Evolutionary conservation across 1,140 invertebrate genomes (phyloP).

Genomic region (Nixonia krombeini): DNA sequence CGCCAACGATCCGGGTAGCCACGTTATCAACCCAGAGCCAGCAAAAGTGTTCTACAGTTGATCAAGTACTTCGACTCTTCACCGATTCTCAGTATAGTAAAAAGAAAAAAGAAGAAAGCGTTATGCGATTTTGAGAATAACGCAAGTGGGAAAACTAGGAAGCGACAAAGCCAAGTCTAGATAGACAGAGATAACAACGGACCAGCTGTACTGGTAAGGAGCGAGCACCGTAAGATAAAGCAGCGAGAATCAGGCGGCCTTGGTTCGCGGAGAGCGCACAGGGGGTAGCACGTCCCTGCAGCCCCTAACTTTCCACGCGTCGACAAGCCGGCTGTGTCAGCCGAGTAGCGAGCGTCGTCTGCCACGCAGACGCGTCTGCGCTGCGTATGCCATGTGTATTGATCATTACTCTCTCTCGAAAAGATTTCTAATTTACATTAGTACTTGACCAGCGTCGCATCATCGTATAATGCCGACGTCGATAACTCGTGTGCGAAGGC

Average conservation of each 20-base stretch:
- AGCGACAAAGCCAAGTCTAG: too few species aligned
- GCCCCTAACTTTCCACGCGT: conserved; percentile 22
- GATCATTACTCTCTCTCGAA: conserved; percentile 72
- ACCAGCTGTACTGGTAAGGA: conserved; percentile 37
- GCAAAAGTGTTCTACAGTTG: not conserved
- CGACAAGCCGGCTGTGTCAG: conserved; percentile 57
- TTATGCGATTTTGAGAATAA: too few species aligned
- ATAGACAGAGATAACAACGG: not conserved
- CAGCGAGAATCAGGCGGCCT: conserved; percentile 38
- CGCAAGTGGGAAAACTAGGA: too few species aligned
- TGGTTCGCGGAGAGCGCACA: conserved; percentile 57
- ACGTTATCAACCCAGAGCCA: too few species aligned
- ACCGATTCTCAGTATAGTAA: too few species aligned
- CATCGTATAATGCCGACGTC: not conserved
- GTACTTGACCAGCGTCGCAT: conserved; percentile 34
- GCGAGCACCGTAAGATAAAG: conserved; percentile 49
- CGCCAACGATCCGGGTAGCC: too few species aligned
- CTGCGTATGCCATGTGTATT: conserved; percentile 59
- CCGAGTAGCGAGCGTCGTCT: conserved; percentile 51
- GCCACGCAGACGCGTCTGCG: conserved; percentile 60
- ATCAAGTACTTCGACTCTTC: not conserved
- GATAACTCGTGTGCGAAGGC: not conserved
- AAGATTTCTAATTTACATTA: conserved; percentile 70
- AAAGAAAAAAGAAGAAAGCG: too few species aligned
- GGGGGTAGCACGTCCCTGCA: conserved; percentile 64